These are phyloP conservation scores for Zalophus californianus DNA, from an alignment of 2,797 vertebrate genomes.

Conservation along the genomic window DNA sequence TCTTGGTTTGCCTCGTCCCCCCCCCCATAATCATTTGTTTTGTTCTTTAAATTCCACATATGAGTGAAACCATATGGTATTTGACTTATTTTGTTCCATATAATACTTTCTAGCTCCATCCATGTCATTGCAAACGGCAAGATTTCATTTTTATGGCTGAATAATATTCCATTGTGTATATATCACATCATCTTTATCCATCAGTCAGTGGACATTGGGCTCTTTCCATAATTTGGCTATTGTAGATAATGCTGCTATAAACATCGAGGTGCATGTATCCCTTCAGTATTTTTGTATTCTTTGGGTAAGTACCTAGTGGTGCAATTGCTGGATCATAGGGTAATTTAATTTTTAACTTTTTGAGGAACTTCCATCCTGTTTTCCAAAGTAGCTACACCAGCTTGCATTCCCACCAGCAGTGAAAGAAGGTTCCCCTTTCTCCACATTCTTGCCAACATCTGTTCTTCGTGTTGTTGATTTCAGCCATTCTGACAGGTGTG, in stretches of 20 bases:
- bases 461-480: neutral
- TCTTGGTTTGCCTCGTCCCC: neutral
- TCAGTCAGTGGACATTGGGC: neutral
- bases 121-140: neutral
- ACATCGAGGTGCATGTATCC: neutral
- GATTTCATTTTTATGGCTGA: neutral
- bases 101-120: neutral
- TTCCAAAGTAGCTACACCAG: neutral
- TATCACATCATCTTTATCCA: neutral
- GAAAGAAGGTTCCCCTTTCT: neutral
- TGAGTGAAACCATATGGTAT: neutral
- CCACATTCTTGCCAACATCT: neutral
- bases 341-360: neutral
- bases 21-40: neutral
- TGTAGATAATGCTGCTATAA: neutral
- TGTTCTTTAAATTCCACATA: neutral
- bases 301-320: neutral
- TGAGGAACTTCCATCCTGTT: neutral
- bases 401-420: neutral
- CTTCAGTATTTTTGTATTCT: neutral
- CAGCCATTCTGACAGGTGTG: neutral
- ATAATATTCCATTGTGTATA: neutral
- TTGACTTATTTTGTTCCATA: neutral
- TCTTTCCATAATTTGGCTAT: neutral
- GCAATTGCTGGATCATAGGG: neutral